Evolutionary conservation across 2,888 invertebrate species (phyloP), one percentile per base, ranked within the genome.

Genomic region (Cephus runcator): DNA sequence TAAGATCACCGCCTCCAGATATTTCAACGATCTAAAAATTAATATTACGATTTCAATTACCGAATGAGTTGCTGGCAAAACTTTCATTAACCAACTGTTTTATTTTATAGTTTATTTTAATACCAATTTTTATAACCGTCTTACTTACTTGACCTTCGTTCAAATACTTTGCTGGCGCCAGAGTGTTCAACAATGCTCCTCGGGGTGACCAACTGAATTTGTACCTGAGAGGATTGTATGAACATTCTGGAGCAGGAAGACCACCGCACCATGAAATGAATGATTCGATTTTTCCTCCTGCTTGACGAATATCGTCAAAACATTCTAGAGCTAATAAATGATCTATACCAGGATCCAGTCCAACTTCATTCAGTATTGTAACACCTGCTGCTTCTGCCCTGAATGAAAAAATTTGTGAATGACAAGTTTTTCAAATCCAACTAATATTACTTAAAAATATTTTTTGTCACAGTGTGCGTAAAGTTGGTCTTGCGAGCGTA

Each of bases 331-430:
- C 99, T 77, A 99, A 92, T 83, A 99, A 93, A 92, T 99, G 99
- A 91, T 99, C 98, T 84, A 98, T 98, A n/a, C 99, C 99, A 0
- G 99, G 99, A 90, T 99, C 99, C 40, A 99, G 93, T 0, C 99
- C 99, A 0, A 98, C 96, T 92, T 99, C 99, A 89, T 99, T 99
- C 82, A 99, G 93, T 71, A 99, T 94, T 0, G 99, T 99, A 0
- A 99, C 93, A 0, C 97, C 98, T 0, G 98, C 97, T 56, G 96
- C 95, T 75, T 94, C 93, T 0, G 99, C 99, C 77, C 97, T 97
- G 83, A 33, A 85, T 12, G 6, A 15, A 6, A 40, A 1, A 15
- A 40, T 1, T 40, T 0, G 1, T 40, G 15, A 73, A 31, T 40
- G 4, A 23, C 74, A 56, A 79, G 23, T 23, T 69, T 34, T 69